Conservation (phyloP, 2,113 vertebrate genomes). For the Willisornis vidua region DNA sequence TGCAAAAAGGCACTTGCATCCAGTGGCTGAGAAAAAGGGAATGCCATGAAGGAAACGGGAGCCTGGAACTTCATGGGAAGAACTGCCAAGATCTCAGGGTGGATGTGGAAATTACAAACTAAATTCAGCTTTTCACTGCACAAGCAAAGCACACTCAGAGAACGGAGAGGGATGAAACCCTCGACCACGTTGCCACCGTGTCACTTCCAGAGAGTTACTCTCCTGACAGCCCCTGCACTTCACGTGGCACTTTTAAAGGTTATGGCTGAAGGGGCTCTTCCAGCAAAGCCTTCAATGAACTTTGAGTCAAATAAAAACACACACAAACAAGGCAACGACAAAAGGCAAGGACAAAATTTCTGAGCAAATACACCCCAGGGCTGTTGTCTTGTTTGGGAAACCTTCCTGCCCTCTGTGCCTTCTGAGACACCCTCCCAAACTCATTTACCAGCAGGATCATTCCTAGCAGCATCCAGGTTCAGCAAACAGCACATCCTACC, state of each 20-base stretch:
- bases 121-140: neutral
- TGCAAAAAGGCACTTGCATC: neutral
- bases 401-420: neutral
- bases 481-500: neutral
- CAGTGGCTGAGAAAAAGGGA: neutral
- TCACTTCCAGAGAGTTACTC: neutral
- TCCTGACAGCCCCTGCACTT: neutral
- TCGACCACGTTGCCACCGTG: rapidly evolving
- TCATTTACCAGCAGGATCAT: neutral
- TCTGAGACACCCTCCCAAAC: neutral
- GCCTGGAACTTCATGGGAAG: neutral
- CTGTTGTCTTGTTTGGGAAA: neutral
- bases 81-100: neutral
- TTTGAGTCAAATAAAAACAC: neutral
- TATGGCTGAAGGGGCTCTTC: neutral
- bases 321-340: rapidly evolving
- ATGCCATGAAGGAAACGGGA: rapidly evolving
- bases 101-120: neutral
- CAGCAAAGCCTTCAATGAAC: neutral
- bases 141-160: neutral
- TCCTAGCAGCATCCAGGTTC: neutral
- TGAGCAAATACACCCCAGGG: neutral
- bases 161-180: neutral
- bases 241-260: conserved; percentile 25
- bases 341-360: neutral